Evolutionary conservation across 2,888 invertebrate species (phyloP).

Genomic region (Rosalia funebris): DNA sequence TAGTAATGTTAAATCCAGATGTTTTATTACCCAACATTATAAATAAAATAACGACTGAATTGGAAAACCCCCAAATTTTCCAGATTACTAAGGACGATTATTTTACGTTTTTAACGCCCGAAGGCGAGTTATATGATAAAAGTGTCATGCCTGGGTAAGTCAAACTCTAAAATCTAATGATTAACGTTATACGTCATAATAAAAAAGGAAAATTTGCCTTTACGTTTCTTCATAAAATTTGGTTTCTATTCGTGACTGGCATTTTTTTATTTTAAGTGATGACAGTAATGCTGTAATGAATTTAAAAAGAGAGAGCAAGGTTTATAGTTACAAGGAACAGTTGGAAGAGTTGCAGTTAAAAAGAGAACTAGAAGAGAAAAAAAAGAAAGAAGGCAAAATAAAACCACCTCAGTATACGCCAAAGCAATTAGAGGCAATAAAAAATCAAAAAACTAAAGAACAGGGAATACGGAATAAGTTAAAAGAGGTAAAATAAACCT

Average conservation of each 20-base stretch:
- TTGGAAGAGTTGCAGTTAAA: conserved; percentile 91
- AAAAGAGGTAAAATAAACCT: conserved; percentile 65
- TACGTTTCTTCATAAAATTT: too few relatives aligned
- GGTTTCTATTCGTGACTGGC: conserved; percentile 13
- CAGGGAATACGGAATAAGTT: conserved; percentile 78
- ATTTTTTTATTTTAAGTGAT: too few relatives aligned
- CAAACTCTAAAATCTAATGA: too few relatives aligned
- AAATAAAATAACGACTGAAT: conserved; percentile 68
- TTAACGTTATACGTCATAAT: too few relatives aligned
- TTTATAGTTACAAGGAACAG: conserved; percentile 96
- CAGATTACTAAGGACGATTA: conserved; percentile 83
- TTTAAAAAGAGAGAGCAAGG: conserved; percentile 94
- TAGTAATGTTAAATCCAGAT: conserved; percentile 74
- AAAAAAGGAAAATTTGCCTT: too few relatives aligned
- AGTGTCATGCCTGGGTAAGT: conserved; percentile 74
- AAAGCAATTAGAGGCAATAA: conserved; percentile 93
- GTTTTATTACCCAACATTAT: conserved; percentile 74
- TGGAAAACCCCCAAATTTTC: conserved; percentile 74
- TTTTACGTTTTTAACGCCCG: conserved; percentile 83
- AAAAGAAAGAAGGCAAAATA: conserved; percentile 79
- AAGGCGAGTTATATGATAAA: conserved; percentile 92
- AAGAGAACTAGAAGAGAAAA: conserved; percentile 92
- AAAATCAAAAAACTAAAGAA: conserved; percentile 88
- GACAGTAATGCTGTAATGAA: conserved; percentile 73
- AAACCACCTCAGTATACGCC: conserved; percentile 79